These are phyloP conservation scores for Thalassaphorura encarpata DNA, from an alignment of 1,140 invertebrate genomes.

Conservation along the genomic window DNA sequence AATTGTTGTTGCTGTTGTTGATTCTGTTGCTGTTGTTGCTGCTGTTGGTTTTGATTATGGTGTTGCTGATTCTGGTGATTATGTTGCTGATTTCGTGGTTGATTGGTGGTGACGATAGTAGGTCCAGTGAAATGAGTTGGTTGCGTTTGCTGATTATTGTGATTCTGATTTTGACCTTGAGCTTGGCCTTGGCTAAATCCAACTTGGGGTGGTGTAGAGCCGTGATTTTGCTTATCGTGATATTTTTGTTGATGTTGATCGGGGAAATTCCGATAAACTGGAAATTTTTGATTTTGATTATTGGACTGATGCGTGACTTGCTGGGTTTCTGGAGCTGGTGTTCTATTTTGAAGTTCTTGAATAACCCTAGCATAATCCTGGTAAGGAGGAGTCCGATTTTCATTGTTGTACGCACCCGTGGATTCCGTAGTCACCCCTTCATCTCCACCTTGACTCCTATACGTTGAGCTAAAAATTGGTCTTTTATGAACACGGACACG, in stretches of 20 bases:
- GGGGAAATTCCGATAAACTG: background rate
- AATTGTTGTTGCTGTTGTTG: slow-evolving; percentile 2
- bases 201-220: background rate
- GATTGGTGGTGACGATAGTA: background rate
- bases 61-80: background rate
- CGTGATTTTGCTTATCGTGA: background rate
- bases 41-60: background rate
- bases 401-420: background rate
- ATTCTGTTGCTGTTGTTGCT: background rate
- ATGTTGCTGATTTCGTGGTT: background rate
- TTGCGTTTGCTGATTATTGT: too few relatives aligned
- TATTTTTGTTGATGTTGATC: background rate
- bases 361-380: slow-evolving; percentile 10
- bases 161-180: background rate
- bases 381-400: background rate
- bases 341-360: background rate
- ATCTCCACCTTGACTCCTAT: background rate
- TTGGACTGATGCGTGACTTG: background rate
- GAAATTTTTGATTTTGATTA: too few relatives aligned
- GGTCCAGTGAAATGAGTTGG: background rate
- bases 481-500: background rate
- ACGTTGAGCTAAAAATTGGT: background rate
- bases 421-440: too few relatives aligned
- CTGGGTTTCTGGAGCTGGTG: background rate
- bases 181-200: background rate